Evolutionary conservation across 2,113 vertebrate species (phyloP), one percentile per base, ranked within the genome.

Genomic region (Electrona antarctica): DNA sequence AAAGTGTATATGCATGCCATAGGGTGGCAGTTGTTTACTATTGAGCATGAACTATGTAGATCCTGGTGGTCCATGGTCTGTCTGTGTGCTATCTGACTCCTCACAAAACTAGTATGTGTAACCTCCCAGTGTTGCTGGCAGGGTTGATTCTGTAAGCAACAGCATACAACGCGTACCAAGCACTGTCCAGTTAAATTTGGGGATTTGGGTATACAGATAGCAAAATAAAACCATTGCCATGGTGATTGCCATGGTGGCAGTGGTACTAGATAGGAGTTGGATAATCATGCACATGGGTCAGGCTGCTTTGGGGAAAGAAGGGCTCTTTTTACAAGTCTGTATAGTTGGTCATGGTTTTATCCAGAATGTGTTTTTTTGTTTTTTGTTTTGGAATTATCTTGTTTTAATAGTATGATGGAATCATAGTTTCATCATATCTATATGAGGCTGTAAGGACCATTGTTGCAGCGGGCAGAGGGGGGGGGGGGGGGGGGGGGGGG

Each of bases 121-220:
- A 81, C 88, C 78, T 41, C 79, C 12, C 81, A 79, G 83, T 84
- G 55, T 73, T 81, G 67, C 61, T 76, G 51, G 33, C 33, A 41
- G 33, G 33, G 1, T 6, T 58, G 41, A 59, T 13, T 71, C 14
- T 21, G 10, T 41, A 41, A 33, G 49, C 21, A 60, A 13, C 0
- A 1, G 8, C 57, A 56, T 55, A 49, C 58, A 68, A 45, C 51
- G 64, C 28, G 28, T n/a, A 50, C 33, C 8, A 65, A 49, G 72
- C 12, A 69, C 49, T 13, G 74, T 46, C 33, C 33, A 4, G 33
- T 50, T 50, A 14, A 67, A 56, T 21, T 60, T 29, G 54, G 51
- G 66, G 1, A 72, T 60, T 67, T 56, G 3, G 55, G 54, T 64
- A 57, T 15, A 50, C 7, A 59, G 1, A 4, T 66, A 41, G 12